These are phyloP conservation scores for Pardalotus punctatus DNA, from an alignment of 2,113 vertebrate genomes.

Conservation along the genomic window DNA sequence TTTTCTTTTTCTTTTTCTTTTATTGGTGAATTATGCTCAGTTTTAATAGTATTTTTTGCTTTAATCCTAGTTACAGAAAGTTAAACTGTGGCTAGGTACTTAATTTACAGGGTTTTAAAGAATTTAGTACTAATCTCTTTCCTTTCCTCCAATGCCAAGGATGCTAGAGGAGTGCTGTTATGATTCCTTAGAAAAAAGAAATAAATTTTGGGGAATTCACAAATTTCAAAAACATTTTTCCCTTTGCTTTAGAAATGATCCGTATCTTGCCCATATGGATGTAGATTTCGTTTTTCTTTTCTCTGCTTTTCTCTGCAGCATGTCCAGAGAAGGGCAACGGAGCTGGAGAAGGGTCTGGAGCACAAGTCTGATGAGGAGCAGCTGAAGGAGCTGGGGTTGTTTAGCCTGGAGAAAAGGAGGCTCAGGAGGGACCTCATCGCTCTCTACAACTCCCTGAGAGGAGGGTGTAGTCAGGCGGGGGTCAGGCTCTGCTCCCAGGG, in stretches of 20 bases:
- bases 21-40: background rate
- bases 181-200: background rate
- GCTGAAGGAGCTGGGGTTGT: background rate
- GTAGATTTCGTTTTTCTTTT: background rate
- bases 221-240: background rate
- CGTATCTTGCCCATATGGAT: background rate
- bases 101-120: background rate
- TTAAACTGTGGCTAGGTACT: background rate
- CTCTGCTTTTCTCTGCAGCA: background rate
- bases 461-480: rapidly evolving
- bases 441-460: background rate
- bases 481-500: background rate
- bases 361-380: background rate
- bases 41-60: background rate
- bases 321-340: background rate
- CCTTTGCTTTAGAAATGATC: background rate
- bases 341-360: background rate
- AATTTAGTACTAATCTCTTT: background rate
- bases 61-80: background rate
- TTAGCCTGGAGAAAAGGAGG: background rate
- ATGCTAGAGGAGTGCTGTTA: background rate
- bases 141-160: background rate
- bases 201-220: background rate
- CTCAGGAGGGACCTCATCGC: too few species aligned
- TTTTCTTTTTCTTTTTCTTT: background rate